Base-by-base conservation (phyloP, 1,140 invertebrate genomes). In the Drosophila kohkoa region DNA sequence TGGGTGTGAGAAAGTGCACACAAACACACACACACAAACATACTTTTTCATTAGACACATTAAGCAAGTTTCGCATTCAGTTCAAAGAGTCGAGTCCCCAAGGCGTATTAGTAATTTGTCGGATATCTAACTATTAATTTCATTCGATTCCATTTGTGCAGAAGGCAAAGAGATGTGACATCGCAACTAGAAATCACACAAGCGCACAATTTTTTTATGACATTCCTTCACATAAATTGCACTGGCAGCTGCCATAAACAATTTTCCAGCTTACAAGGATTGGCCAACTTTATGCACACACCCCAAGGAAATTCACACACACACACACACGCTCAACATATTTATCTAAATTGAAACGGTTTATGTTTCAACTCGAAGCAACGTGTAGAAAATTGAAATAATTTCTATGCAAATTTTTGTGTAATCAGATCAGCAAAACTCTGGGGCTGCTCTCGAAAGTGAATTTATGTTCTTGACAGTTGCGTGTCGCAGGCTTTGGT, bases 381-480 rank as follows among this genome's bases (percentile, higher is more conserved):
- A 28, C 54, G 52, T 55, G 48, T 35, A 62, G 67, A 52, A 67
- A 75, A 79, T 82, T 80, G 69, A 88, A 81, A 89, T 89, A 89
- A 88, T 89, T 88, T 88, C 81, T 83, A 88, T 88, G 83, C 85
- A 88, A 88, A 88, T 88, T 88, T 88, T 87, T 46, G 30, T 32
- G 83, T 88, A 88, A 89, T 88, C 83, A 75, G 83, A 88, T 88
- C 81, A 68, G 59, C 68, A 77, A 77, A 25, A 75, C 65, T 77
- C 57, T 64, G 15, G 28, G 43, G 54, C 32, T 35, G 35, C 32
- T 25, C 35, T 32, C 43, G 46, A 86, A 66, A 75, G 45, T 45
- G 59, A 75, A 75, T 87, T 80, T 71, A 78, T 89, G 77, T 75
- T 75, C 63, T 66, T 70, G 87, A 82, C 83, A 89, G 69, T 78